A percentile compares a stretch with the other conserved stretches of the same genome.
These are phyloP conservation scores for Ceratina japonica DNA, from an alignment of 1,140 invertebrate genomes.

Conservation along the genomic window DNA sequence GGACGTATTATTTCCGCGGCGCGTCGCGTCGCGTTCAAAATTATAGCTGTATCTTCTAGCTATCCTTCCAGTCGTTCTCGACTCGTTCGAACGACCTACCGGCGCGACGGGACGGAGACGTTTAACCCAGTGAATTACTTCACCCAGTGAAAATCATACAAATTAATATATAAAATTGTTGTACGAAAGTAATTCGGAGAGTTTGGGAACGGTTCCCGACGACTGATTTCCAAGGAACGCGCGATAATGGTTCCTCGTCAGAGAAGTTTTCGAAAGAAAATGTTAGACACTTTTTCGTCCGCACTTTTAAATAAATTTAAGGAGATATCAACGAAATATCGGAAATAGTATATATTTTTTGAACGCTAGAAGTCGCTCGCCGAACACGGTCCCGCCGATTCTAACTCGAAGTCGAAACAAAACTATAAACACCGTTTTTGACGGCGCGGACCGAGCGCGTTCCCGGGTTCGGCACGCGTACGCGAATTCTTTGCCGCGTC, in stretches of 20 bases:
- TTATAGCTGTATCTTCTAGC: conserved; percentile 22
- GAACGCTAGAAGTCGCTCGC: conserved; percentile 4
- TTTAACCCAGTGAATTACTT: no score
- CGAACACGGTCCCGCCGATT: no score
- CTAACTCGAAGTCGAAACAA: no score
- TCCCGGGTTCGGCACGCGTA: conserved; percentile 50
- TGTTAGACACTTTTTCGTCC: conserved; percentile 36
- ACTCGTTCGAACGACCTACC: not conserved
- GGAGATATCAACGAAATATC: conserved; percentile 33
- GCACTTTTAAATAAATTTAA: conserved; percentile 39
- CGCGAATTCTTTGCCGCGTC: conserved; percentile 54
- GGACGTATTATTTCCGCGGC: conserved; percentile 53
- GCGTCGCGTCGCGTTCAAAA: conserved; percentile 32
- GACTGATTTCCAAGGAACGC: conserved; percentile 10
- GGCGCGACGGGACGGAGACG: not conserved
- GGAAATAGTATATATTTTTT: conserved; percentile 42
- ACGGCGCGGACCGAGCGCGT: conserved; percentile 60
- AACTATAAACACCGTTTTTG: conserved; percentile 29
- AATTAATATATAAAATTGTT: no score
- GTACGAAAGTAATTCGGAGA: no score
- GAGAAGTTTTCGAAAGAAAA: conserved; percentile 25
- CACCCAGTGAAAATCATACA: no score
- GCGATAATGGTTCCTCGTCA: conserved; percentile 4
- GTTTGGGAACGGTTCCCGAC: conserved; percentile 22
- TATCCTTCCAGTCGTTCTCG: not conserved